phyloP scores from a whole-genome alignment of 2,113 vertebrate genomes.

The Boulengeromyrus knoepffleri region DNA sequence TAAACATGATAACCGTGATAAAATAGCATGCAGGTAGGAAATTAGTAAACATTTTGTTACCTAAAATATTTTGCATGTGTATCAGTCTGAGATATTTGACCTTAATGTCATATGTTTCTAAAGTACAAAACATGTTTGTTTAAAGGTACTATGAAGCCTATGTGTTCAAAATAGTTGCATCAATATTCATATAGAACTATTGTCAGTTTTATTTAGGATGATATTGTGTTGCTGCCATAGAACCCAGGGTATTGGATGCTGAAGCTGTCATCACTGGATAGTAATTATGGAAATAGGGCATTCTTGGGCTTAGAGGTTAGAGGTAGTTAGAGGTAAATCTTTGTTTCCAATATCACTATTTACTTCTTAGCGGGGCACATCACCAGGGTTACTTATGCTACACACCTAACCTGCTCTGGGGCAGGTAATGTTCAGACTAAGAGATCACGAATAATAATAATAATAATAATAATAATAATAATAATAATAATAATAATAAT shows the following conservation, averaged over 20 bases:
- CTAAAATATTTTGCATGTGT: not conserved
- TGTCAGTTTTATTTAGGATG: not conserved
- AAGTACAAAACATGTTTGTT: not conserved
- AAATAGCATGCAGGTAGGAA: not conserved
- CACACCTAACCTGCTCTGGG: too few relatives aligned
- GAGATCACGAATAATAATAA: too few relatives aligned
- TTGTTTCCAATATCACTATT: too few relatives aligned
- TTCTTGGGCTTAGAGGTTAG: not conserved
- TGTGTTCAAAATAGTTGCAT: not conserved
- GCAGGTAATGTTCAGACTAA: too few relatives aligned
- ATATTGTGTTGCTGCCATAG: not conserved
- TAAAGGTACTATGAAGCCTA: not conserved
- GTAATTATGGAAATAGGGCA: not conserved
- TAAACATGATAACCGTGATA: not conserved
- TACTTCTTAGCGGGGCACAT: too few relatives aligned
- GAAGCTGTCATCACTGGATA: not conserved
- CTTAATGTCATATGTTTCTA: not conserved
- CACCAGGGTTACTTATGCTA: too few relatives aligned
- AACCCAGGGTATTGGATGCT: not conserved
- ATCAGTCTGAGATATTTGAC: not conserved
- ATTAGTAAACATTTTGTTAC: not conserved
- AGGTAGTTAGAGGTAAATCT: too few relatives aligned
- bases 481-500: too few relatives aligned
- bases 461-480: too few relatives aligned
- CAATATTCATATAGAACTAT: not conserved